Evolutionary conservation across 2,797 vertebrate genomes (phyloP).

Genomic region (Chelidonichthys spinosus): DNA sequence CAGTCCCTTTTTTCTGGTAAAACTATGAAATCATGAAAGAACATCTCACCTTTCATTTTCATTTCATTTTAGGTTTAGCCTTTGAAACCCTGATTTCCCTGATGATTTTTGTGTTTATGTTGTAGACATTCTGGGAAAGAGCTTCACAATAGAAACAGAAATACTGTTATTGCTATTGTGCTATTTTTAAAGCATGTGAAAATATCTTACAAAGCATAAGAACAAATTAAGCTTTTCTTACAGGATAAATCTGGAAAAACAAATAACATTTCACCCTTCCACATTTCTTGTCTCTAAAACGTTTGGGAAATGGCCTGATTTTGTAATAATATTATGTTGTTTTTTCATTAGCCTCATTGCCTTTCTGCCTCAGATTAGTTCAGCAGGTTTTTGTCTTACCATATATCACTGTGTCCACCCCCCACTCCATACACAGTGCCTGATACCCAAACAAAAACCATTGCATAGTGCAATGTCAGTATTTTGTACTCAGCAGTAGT

Average conservation of each 20-base stretch:
- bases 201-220: not conserved
- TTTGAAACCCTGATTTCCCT: too few relatives aligned
- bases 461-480: not conserved
- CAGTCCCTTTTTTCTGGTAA: too few relatives aligned
- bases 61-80: too few relatives aligned
- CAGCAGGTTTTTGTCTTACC: constrained; percentile 41
- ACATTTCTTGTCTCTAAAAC: not conserved
- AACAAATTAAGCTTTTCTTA: too few relatives aligned
- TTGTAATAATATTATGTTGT: too few relatives aligned
- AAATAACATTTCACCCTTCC: not conserved
- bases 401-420: constrained; percentile 39
- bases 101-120: too few relatives aligned
- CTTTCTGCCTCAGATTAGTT: not conserved
- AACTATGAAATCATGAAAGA: too few relatives aligned
- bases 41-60: too few relatives aligned
- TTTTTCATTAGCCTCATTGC: not conserved
- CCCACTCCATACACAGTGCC: not conserved
- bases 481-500: not conserved
- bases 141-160: too few relatives aligned
- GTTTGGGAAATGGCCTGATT: not conserved
- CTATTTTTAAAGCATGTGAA: not conserved
- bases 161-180: too few relatives aligned
- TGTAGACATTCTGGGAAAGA: too few relatives aligned
- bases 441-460: constrained; percentile 47
- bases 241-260: too few relatives aligned